phyloP scores from a whole-genome alignment of 1,140 invertebrate genomes.

The Gryllus bimaculatus region DNA sequence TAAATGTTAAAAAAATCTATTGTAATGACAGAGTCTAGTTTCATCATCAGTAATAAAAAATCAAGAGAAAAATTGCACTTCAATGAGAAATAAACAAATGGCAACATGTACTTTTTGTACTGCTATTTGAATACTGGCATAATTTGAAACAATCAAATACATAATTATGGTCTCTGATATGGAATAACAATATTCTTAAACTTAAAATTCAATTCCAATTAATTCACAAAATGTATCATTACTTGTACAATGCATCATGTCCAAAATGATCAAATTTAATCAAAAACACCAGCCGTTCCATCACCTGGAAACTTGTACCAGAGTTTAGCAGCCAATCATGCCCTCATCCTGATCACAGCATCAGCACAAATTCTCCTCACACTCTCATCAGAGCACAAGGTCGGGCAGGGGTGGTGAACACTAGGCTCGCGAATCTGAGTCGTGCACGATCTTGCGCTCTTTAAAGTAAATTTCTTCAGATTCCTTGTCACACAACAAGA shows the following conservation, averaged over 20 bases:
- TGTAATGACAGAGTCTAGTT: no score
- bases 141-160: no score
- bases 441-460: slow-evolving; percentile 77
- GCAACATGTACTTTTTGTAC: no score
- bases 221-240: background rate
- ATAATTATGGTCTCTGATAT: no score
- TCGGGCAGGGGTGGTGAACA: slow-evolving; percentile 67
- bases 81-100: no score
- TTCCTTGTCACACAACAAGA: slow-evolving; percentile 94
- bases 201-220: background rate
- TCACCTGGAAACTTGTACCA: background rate
- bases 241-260: background rate
- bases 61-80: background rate
- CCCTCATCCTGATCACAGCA: background rate
- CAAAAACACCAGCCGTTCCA: background rate
- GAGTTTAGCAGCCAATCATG: slow-evolving; percentile 9
- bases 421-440: slow-evolving; percentile 57
- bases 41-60: background rate
- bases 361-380: background rate
- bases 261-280: background rate
- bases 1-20: background rate
- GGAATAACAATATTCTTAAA: no score
- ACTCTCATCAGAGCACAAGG: slow-evolving; percentile 50
- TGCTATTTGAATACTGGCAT: no score
- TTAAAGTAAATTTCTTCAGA: slow-evolving; percentile 98